Evolutionary conservation across 2,797 vertebrate genomes (phyloP).

Genomic region (Hyperoplus lanceolatus): DNA sequence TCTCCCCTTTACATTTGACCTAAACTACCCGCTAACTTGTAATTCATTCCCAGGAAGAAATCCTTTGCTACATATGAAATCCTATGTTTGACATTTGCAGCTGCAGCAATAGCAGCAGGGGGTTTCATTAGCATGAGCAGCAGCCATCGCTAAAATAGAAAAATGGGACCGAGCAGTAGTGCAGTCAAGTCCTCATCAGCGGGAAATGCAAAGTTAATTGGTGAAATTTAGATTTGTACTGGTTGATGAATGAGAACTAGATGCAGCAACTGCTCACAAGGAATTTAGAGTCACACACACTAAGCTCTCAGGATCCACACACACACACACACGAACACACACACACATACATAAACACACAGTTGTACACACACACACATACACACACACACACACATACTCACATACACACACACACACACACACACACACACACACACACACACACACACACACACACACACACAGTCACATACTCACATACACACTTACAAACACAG

Average conservation of each 20-base stretch:
- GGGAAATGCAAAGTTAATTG: background rate
- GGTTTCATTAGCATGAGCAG: background rate
- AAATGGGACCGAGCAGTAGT: too few species aligned
- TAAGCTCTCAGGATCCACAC: background rate
- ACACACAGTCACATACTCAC: too few species aligned
- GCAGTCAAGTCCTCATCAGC: background rate
- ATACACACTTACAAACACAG: too few species aligned
- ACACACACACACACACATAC: too few species aligned
- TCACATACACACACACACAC: too few species aligned
- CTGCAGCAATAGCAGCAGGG: conserved; percentile 29
- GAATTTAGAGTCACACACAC: conserved; percentile 2
- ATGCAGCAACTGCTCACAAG: background rate
- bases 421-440: too few species aligned
- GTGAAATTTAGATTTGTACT: background rate
- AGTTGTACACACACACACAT: too few species aligned
- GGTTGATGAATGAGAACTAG: conserved; percentile 22
- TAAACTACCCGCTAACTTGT: background rate
- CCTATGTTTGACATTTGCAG: conserved; percentile 36
- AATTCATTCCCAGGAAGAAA: conserved; percentile 22
- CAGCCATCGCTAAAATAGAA: too few species aligned
- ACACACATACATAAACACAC: too few species aligned
- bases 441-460: too few species aligned
- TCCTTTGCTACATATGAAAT: conserved; percentile 27
- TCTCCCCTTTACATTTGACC: conserved; percentile 8
- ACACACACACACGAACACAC: too few species aligned